A percentile compares a stretch with the other conserved stretches of the same genome.
Evolutionary conservation across 2,888 invertebrate genomes (phyloP).

Genomic region (Norana najaformis): DNA sequence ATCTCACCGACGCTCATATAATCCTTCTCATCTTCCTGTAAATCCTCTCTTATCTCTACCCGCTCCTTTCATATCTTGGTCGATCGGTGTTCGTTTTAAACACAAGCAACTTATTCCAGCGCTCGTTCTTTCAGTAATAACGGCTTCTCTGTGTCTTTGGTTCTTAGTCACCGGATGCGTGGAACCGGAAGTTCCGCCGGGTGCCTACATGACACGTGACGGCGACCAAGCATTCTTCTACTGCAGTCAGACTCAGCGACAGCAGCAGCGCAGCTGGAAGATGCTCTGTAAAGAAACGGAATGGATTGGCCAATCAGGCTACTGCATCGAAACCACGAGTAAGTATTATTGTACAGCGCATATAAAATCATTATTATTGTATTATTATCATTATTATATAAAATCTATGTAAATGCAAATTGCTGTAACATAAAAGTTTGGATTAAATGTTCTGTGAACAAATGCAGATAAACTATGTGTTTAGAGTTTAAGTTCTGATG

Average conservation of each 20-base stretch:
- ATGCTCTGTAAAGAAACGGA: background rate
- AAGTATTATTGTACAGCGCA: too few species aligned
- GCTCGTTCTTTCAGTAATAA: background rate
- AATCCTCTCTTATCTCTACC: background rate
- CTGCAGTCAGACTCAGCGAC: background rate
- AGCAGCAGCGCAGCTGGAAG: conserved; percentile 9
- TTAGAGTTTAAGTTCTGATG: too few species aligned
- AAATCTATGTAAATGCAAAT: background rate
- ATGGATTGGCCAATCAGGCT: background rate
- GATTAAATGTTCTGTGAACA: background rate
- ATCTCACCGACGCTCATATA: background rate
- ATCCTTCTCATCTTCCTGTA: background rate
- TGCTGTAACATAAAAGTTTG: background rate
- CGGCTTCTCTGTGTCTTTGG: background rate
- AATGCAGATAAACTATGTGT: too few species aligned
- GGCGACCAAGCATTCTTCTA: conserved; percentile 23
- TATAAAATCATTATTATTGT: too few species aligned
- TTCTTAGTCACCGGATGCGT: conserved; percentile 24
- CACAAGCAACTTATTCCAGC: background rate
- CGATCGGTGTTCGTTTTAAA: background rate
- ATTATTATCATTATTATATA: background rate
- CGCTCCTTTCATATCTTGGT: background rate
- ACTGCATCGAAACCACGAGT: background rate
- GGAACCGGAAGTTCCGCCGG: background rate
- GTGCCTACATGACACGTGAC: background rate